Percentiles rank a stretch among this genome's conserved stretches.
These are phyloP conservation scores for Conus ventricosus DNA, from an alignment of 1,140 invertebrate genomes.

Conservation along the genomic window DNA sequence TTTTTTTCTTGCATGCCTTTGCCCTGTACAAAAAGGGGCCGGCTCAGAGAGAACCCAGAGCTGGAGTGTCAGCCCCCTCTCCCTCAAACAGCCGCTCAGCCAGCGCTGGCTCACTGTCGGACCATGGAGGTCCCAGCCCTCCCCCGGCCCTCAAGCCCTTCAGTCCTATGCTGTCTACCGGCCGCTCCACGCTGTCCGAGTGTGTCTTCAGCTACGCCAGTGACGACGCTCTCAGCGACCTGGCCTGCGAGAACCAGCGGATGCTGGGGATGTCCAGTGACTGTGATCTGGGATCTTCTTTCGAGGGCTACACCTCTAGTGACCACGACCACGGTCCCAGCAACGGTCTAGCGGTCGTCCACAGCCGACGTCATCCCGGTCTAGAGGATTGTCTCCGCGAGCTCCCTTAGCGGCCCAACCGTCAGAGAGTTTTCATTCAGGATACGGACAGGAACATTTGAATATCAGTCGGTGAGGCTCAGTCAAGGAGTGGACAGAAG, in stretches of 20 bases:
- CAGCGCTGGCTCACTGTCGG: neutral
- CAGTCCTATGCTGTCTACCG: neutral
- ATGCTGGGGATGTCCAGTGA: slow-evolving; percentile 10
- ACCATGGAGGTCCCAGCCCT: too few species aligned
- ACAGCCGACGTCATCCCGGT: neutral
- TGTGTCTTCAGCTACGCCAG: slow-evolving; percentile 14
- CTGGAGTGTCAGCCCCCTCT: neutral
- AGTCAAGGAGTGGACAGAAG: neutral
- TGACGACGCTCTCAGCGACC: slow-evolving; percentile 24
- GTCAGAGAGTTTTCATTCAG: neutral
- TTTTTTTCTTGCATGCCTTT: neutral
- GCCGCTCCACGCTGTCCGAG: neutral
- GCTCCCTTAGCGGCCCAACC: neutral
- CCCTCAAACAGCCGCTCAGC: neutral
- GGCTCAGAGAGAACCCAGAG: neutral
- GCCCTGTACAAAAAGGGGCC: neutral
- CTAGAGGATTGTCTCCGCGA: neutral
- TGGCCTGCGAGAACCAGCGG: slow-evolving; percentile 21
- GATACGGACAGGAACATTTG: neutral
- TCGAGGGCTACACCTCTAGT: neutral
- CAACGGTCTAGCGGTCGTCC: neutral
- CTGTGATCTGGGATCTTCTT: slow-evolving; percentile 12
- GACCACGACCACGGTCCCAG: neutral
- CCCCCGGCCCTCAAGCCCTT: neutral
- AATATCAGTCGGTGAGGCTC: neutral